These are phyloP conservation scores for Criorhina ranunculi DNA, from an alignment of 2,888 invertebrate species.

Conservation along the genomic window DNA sequence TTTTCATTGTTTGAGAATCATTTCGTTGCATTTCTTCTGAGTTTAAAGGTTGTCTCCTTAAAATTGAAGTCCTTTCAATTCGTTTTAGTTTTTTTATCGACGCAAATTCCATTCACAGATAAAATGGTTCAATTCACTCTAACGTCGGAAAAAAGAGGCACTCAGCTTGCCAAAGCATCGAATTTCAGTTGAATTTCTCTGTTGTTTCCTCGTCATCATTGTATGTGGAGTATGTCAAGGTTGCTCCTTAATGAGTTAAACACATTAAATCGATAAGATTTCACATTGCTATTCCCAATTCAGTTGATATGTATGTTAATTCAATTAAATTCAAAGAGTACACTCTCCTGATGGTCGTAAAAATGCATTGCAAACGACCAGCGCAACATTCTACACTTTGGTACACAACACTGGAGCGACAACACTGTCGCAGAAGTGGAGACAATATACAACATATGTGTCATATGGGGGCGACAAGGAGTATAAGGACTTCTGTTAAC, in stretches of 20 bases:
- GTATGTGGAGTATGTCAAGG: constrained; percentile 34
- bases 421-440: constrained; percentile 6
- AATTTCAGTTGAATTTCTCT: constrained; percentile 29
- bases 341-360: constrained; percentile 4
- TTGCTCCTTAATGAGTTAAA: constrained; percentile 29
- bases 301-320: constrained; percentile 34
- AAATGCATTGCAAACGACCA: constrained; percentile 41
- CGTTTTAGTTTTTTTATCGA: neutral
- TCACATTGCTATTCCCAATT: neutral
- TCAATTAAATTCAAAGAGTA: constrained; percentile 45
- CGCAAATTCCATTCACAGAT: constrained; percentile 32
- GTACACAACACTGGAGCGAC: constrained; percentile 23
- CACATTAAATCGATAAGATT: constrained; percentile 45
- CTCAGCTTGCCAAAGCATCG: constrained; percentile 30
- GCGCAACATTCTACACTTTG: constrained; percentile 45
- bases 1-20: neutral
- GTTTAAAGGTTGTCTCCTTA: neutral
- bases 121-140: constrained; percentile 42
- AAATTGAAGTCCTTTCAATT: neutral
- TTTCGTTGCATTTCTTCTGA: neutral
- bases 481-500: constrained; percentile 19
- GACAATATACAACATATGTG: constrained; percentile 18
- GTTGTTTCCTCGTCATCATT: constrained; percentile 1
- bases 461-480: constrained; percentile 15
- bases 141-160: constrained; percentile 21